Percentiles rank a stretch among this genome's conserved stretches.
Evolutionary conservation across 1,140 invertebrate species (phyloP).

Genomic region (Charaxes varanes): DNA sequence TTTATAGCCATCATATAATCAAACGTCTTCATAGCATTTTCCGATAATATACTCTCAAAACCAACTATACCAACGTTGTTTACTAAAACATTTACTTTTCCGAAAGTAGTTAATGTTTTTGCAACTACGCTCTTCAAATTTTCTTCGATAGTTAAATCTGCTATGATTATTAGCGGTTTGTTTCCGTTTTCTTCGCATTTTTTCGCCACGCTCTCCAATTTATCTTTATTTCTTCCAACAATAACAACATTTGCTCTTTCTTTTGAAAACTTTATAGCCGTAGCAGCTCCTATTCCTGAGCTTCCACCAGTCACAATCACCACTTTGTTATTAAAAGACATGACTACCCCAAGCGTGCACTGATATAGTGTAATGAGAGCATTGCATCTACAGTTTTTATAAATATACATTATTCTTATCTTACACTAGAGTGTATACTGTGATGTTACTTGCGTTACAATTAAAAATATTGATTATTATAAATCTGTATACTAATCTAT

Average conservation of each 20-base stretch:
- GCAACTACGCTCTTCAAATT: constrained; percentile 10
- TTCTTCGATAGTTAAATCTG: constrained; percentile 15
- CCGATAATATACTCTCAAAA: constrained; percentile 4
- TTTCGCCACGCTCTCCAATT: constrained; percentile 8
- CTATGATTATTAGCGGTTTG: constrained; percentile 15
- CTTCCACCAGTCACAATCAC: constrained; percentile 13
- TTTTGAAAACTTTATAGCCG: constrained; percentile 8
- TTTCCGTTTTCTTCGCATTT: constrained; percentile 6
- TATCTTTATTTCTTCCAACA: constrained; percentile 20
- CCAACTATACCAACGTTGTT: constrained; percentile 18
- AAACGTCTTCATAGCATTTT: background rate
- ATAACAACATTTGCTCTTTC: constrained; percentile 14
- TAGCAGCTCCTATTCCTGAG: constrained; percentile 12
- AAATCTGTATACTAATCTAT: no score
- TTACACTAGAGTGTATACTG: no score
- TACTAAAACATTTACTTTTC: constrained; percentile 16
- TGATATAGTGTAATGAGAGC: no score
- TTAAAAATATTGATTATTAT: no score
- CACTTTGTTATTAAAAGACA: constrained; percentile 14
- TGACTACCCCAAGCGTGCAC: no score
- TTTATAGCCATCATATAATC: constrained; percentile 6
- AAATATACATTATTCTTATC: no score
- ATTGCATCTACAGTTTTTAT: no score
- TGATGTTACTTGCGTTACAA: no score
- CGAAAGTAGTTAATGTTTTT: constrained; percentile 11